Evolutionary conservation across 2,113 vertebrate species (phyloP).

Genomic region (Cynocephalus volans): DNA sequence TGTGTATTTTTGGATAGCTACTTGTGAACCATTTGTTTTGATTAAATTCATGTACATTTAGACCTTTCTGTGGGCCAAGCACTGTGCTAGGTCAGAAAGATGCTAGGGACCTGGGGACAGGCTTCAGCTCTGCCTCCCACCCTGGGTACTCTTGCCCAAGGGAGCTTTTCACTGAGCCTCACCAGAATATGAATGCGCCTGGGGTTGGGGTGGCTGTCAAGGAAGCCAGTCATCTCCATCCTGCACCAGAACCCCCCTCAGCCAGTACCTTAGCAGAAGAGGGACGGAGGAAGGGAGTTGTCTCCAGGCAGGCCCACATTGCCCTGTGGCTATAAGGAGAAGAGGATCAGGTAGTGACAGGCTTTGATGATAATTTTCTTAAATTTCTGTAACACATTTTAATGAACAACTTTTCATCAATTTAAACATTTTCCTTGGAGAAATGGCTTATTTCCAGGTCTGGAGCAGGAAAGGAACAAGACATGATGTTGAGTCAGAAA

Average conservation of each 20-base stretch:
- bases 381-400: background rate
- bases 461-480: conserved; percentile 10
- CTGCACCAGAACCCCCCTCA: background rate
- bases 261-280: background rate
- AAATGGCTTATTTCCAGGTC: background rate
- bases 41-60: background rate
- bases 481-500: background rate
- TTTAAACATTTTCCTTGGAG: background rate
- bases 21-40: background rate
- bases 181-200: background rate
- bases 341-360: background rate
- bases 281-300: background rate
- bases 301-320: background rate
- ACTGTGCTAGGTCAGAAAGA: background rate
- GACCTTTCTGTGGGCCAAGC: background rate
- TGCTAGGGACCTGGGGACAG: background rate
- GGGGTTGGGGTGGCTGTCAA: background rate
- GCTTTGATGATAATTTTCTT: background rate
- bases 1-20: background rate
- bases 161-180: background rate
- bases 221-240: background rate
- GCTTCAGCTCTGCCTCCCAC: background rate
- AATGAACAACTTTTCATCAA: background rate
- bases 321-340: background rate
- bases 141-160: background rate